Evolutionary conservation across 2,797 vertebrate genomes (phyloP), one percentile per base, ranked within the genome.

Genomic region (Furcifer pardalis): DNA sequence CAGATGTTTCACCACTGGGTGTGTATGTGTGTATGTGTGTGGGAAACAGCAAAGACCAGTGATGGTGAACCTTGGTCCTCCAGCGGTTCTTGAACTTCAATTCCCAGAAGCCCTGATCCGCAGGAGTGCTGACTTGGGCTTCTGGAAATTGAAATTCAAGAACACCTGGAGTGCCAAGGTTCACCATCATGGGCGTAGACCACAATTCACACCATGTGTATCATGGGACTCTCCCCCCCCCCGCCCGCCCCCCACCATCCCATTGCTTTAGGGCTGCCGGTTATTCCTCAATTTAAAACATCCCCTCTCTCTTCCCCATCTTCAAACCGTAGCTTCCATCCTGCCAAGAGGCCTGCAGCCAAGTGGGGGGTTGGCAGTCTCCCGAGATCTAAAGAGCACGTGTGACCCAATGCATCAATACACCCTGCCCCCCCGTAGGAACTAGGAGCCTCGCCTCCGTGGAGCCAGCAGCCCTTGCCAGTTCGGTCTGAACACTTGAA

Each of bases 251-350:
- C 90, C 91, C 92, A 92, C 91, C 94, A 93, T 93, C 93, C 93
- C 94, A 91, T 93, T 88, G 92, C 91, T 94, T 92, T 93, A n/a
- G 94, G 94, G 94, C 93, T 93, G 89, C 93, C 77, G 74, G 69
- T 92, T 90, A 88, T 93, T 92, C 87, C 89, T 91, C 85, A 92
- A 91, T 93, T 94, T 93, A 94, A 94, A 94, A 91, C 92, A 77
- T 92, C 93, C 93, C 94, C 93, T 94, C 93, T 94, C 93, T 94
- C 93, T 94, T 93, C 93, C 94, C 93, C 93, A 91, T 94, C 87
- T 94, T 94, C 93, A 93, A 93, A 94, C 94, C 94, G 83, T 94
- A 94, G 94, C 93, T 93, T n/a, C 93, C 94, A 91, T 94, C 93
- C 93, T 87, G 94, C 91, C 94, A 94, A 94, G 94, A 94, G 93